phyloP scores from a whole-genome alignment of 2,797 vertebrate genomes.

The Percopsis omiscomaycus region DNA sequence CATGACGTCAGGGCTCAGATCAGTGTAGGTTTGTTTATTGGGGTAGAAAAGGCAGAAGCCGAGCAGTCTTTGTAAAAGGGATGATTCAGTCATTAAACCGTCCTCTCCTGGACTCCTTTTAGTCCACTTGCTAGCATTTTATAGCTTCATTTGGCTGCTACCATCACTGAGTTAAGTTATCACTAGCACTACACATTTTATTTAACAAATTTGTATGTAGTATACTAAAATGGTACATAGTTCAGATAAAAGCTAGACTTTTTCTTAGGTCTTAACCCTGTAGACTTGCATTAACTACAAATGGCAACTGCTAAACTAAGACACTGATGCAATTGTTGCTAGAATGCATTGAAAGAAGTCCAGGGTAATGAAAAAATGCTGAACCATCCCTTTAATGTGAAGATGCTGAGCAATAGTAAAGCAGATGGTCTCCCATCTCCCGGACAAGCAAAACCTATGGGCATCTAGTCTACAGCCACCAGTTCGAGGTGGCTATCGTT shows the following conservation, averaged over 20 bases:
- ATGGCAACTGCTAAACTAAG: background rate
- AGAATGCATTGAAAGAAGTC: background rate
- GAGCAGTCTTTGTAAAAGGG: background rate
- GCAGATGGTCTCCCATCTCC: slow-evolving; percentile 34
- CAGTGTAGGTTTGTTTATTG: background rate
- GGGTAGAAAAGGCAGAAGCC: background rate
- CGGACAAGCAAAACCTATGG: slow-evolving; percentile 26
- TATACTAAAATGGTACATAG: too few species aligned
- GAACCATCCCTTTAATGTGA: slow-evolving; percentile 5
- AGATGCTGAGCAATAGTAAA: slow-evolving; percentile 19
- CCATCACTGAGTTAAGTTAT: too few species aligned
- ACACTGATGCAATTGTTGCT: background rate
- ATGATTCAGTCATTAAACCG: background rate
- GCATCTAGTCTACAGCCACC: slow-evolving; percentile 20
- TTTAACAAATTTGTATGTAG: too few species aligned
- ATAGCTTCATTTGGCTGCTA: too few species aligned
- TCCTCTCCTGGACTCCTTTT: too few species aligned
- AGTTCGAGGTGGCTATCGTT: background rate
- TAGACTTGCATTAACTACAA: background rate
- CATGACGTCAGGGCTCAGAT: background rate
- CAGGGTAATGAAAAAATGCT: slow-evolving; percentile 6
- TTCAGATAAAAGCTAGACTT: too few species aligned
- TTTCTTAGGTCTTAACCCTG: background rate
- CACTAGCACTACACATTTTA: too few species aligned
- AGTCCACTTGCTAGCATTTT: too few species aligned